A percentile compares a stretch with the other conserved stretches of the same genome.
Evolutionary conservation across 2,888 invertebrate genomes (phyloP).

Genomic region (Smittia sp.): DNA sequence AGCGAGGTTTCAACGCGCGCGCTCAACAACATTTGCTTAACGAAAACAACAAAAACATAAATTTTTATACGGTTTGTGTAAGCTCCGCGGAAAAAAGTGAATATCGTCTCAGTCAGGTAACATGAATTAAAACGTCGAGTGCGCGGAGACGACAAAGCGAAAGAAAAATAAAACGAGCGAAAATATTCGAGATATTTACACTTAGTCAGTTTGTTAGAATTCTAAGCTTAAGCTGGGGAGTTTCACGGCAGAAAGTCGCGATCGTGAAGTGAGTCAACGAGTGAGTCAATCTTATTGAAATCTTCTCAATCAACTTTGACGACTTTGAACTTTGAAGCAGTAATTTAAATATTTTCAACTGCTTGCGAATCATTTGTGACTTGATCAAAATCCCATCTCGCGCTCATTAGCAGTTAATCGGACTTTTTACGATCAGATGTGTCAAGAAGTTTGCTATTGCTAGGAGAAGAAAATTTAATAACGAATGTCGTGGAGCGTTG

Average conservation of each 20-base stretch:
- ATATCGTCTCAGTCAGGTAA: constrained; percentile 39
- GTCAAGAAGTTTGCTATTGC: background rate
- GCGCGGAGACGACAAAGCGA: constrained; percentile 10
- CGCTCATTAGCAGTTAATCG: background rate
- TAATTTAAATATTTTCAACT: background rate
- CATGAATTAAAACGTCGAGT: constrained; percentile 38
- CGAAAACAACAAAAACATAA: background rate
- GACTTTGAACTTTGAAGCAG: background rate
- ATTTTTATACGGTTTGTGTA: background rate
- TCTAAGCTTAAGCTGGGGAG: constrained; percentile 3
- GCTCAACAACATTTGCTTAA: background rate
- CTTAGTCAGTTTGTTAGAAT: background rate
- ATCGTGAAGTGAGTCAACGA: background rate
- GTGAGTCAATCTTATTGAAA: background rate
- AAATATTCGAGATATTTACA: background rate
- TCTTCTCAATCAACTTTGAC: background rate
- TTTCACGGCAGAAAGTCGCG: background rate
- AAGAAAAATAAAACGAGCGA: background rate
- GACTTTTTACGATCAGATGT: constrained; percentile 28
- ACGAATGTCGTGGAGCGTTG: background rate
- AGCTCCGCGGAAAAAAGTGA: background rate
- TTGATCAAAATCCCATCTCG: background rate
- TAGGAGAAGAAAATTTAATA: background rate
- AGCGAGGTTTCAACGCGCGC: background rate
- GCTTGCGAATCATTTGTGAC: background rate